A percentile compares a stretch with the other conserved stretches of the same genome.
These are phyloP conservation scores for Falcaria lacertinaria DNA, from an alignment of 2,888 invertebrate genomes.

Conservation along the genomic window DNA sequence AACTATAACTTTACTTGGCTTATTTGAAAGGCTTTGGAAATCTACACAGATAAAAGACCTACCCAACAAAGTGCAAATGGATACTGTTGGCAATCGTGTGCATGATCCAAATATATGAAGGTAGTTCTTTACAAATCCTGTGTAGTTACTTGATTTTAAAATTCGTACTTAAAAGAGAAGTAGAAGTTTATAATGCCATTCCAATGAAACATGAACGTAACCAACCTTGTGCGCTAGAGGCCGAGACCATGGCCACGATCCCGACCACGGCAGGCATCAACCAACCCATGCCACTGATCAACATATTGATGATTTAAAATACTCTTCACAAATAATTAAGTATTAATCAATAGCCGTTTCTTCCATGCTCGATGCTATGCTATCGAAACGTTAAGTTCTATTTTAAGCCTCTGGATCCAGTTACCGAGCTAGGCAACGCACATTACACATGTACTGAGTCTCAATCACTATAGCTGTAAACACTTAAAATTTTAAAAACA, in stretches of 20 bases:
- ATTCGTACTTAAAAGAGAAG: neutral
- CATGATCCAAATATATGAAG: too few relatives aligned
- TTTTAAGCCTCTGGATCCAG: conserved; percentile 38
- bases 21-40: conserved; percentile 33
- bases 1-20: too few relatives aligned
- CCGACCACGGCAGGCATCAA: conserved; percentile 37
- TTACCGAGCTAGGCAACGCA: conserved; percentile 34
- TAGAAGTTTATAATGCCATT: conserved; percentile 24
- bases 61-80: too few relatives aligned
- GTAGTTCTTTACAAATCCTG: too few relatives aligned
- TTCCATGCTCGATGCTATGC: conserved; percentile 36
- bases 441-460: conserved; percentile 47
- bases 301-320: conserved; percentile 44
- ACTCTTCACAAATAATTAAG: conserved; percentile 26
- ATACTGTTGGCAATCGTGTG: too few relatives aligned
- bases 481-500: conserved; percentile 58
- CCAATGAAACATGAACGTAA: conserved; percentile 25
- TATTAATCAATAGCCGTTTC: conserved; percentile 27
- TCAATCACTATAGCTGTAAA: conserved; percentile 51
- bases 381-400: conserved; percentile 38
- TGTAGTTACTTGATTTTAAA: neutral
- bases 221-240: conserved; percentile 44
- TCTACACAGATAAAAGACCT: conserved; percentile 23
- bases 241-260: conserved; percentile 33
- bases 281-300: conserved; percentile 33